These are phyloP conservation scores for Rhabditophanes sp. DNA, from an alignment of 2,888 invertebrate genomes.

Conservation along the genomic window DNA sequence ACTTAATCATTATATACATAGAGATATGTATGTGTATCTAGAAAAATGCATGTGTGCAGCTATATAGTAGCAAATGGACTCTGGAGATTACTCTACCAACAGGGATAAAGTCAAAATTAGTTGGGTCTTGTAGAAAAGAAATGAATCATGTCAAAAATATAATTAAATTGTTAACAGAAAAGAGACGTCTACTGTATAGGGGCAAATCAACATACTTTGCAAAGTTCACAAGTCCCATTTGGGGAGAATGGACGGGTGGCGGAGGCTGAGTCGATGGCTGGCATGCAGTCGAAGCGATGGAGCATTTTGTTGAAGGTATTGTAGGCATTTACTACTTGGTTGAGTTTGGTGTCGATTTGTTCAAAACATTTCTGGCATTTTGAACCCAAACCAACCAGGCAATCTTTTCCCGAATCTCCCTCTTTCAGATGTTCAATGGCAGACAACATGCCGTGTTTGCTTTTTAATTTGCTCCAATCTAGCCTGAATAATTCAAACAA, in stretches of 20 bases:
- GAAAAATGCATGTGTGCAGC: too few relatives aligned
- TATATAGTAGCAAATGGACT: too few relatives aligned
- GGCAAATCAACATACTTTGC: slow-evolving; percentile 23
- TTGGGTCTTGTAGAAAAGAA: not conserved
- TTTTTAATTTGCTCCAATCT: slow-evolving; percentile 13
- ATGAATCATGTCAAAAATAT: not conserved
- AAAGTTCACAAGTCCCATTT: slow-evolving; percentile 37
- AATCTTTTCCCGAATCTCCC: slow-evolving; percentile 14
- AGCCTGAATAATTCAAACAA: slow-evolving; percentile 19
- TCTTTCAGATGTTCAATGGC: slow-evolving; percentile 16
- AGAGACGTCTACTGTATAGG: not conserved
- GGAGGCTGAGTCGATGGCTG: slow-evolving; percentile 29
- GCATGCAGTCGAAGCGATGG: slow-evolving; percentile 33
- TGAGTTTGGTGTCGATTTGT: slow-evolving; percentile 13
- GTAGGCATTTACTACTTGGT: slow-evolving; percentile 14
- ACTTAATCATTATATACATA: too few relatives aligned
- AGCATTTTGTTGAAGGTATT: slow-evolving; percentile 14
- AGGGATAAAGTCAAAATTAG: slow-evolving; percentile 1
- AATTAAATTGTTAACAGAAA: not conserved
- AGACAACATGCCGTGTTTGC: slow-evolving; percentile 18
- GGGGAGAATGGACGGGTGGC: slow-evolving; percentile 43
- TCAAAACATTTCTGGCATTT: slow-evolving; percentile 17
- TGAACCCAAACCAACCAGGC: slow-evolving; percentile 11
- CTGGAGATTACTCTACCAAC: too few relatives aligned
- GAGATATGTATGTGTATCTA: too few relatives aligned